Evolutionary conservation across 2,113 vertebrate species (phyloP).

Genomic region (Malaclemys terrapin): DNA sequence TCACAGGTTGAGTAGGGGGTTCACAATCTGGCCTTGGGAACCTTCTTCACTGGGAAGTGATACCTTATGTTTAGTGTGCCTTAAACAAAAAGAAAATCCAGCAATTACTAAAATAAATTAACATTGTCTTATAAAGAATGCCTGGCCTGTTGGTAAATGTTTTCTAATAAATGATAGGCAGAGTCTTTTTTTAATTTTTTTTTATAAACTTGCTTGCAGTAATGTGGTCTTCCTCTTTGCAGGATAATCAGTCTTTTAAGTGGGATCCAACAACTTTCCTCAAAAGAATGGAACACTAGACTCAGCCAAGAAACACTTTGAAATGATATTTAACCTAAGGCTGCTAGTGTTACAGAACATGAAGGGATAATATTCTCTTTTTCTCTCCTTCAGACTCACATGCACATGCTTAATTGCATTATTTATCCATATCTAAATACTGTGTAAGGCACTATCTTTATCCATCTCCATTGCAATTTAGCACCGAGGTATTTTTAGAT

Average conservation of each 20-base stretch:
- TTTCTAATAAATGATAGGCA: slow-evolving; percentile 59
- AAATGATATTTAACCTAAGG: slow-evolving; percentile 71
- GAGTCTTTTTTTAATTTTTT: slow-evolving; percentile 21
- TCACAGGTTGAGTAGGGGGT: background rate
- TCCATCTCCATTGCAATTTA: slow-evolving; percentile 8
- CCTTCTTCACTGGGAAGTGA: background rate
- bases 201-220: slow-evolving; percentile 60
- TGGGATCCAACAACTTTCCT: slow-evolving; percentile 69
- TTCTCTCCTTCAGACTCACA: slow-evolving; percentile 3
- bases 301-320: slow-evolving; percentile 66
- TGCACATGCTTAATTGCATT: slow-evolving; percentile 1
- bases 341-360: slow-evolving; percentile 51
- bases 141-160: slow-evolving; percentile 35
- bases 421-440: slow-evolving; percentile 43
- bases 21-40: background rate
- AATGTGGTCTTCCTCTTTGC: slow-evolving; percentile 66
- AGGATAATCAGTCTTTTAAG: slow-evolving; percentile 72
- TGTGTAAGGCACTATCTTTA: slow-evolving; percentile 3
- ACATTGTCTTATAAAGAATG: slow-evolving; percentile 28
- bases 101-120: slow-evolving; percentile 7
- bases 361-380: slow-evolving; percentile 40
- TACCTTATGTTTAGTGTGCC: slow-evolving; percentile 20
- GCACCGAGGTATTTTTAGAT: background rate
- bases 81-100: slow-evolving; percentile 37
- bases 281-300: slow-evolving; percentile 67